Evolutionary conservation across 2,797 vertebrate species (phyloP).

Genomic region (Clamator glandarius): DNA sequence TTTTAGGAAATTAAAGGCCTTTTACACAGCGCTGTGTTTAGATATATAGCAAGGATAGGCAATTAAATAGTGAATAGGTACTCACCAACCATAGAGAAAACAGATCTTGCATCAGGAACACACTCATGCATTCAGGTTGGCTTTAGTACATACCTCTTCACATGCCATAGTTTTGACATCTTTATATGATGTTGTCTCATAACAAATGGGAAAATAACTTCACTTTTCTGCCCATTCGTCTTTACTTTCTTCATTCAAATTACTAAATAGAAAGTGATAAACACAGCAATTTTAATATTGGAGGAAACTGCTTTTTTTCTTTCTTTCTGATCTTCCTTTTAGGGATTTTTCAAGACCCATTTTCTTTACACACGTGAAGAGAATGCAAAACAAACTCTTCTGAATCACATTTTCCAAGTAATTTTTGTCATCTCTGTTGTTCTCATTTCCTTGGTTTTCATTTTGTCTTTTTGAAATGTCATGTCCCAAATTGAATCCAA

Average conservation of each 20-base stretch:
- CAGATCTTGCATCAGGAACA: background rate
- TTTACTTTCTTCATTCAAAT: background rate
- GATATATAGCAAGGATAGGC: background rate
- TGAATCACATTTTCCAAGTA: background rate
- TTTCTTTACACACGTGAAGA: background rate
- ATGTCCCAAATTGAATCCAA: background rate
- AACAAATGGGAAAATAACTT: background rate
- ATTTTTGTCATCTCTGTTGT: constrained; percentile 4
- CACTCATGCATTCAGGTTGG: background rate
- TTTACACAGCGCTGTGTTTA: background rate
- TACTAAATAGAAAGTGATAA: constrained; percentile 21
- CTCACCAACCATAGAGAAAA: background rate
- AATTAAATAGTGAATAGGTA: background rate
- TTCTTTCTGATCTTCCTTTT: background rate
- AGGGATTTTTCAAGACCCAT: background rate
- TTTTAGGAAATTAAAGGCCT: background rate
- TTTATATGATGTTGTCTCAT: background rate
- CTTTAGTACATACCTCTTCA: background rate
- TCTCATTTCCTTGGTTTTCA: constrained; percentile 26
- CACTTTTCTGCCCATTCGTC: background rate
- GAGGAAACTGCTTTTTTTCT: background rate
- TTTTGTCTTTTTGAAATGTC: constrained; percentile 33
- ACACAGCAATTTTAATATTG: background rate
- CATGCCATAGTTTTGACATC: background rate
- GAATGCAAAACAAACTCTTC: background rate